phyloP scores from a whole-genome alignment of 2,888 invertebrate species.

The Torymus auratus region DNA sequence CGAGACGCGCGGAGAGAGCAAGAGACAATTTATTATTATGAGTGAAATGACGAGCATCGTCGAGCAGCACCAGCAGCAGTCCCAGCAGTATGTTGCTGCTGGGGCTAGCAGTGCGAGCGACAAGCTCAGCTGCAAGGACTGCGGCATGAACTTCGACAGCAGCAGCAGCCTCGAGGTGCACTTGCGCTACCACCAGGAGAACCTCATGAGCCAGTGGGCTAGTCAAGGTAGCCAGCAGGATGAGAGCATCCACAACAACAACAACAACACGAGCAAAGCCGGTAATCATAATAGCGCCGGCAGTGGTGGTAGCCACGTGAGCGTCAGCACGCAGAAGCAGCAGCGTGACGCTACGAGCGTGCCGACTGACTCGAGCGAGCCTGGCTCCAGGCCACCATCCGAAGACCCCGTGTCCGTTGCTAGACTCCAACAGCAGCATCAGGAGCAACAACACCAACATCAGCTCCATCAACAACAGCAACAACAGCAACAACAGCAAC shows the following conservation, averaged over 20 bases:
- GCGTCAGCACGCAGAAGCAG: conserved; percentile 65
- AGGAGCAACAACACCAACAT: conserved; percentile 58
- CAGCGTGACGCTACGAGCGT: conserved; percentile 77
- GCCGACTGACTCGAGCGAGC: conserved; percentile 86
- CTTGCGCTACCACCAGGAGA: conserved; percentile 88
- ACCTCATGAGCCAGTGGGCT: conserved; percentile 86
- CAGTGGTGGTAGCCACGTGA: conserved; percentile 74
- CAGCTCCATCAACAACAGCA: conserved; percentile 47
- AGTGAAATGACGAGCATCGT: conserved; percentile 74
- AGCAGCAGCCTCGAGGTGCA: conserved; percentile 88
- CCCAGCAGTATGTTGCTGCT: conserved; percentile 51
- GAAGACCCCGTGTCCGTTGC: conserved; percentile 82
- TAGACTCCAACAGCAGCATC: conserved; percentile 78
- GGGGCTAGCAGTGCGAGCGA: conserved; percentile 71
- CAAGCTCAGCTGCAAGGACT: conserved; percentile 86
- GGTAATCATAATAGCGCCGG: conserved; percentile 70
- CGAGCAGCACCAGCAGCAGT: conserved; percentile 69
- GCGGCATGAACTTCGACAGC: conserved; percentile 86
- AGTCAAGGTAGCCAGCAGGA: conserved; percentile 79
- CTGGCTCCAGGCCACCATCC: conserved; percentile 77
- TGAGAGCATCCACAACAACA: conserved; percentile 83
- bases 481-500: conserved; percentile 53
- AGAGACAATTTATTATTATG: conserved; percentile 61
- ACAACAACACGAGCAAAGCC: conserved; percentile 77
- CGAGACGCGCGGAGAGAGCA: neutral